Evolutionary conservation across 2,888 invertebrate genomes (phyloP).

Genomic region (Agrotis puta): DNA sequence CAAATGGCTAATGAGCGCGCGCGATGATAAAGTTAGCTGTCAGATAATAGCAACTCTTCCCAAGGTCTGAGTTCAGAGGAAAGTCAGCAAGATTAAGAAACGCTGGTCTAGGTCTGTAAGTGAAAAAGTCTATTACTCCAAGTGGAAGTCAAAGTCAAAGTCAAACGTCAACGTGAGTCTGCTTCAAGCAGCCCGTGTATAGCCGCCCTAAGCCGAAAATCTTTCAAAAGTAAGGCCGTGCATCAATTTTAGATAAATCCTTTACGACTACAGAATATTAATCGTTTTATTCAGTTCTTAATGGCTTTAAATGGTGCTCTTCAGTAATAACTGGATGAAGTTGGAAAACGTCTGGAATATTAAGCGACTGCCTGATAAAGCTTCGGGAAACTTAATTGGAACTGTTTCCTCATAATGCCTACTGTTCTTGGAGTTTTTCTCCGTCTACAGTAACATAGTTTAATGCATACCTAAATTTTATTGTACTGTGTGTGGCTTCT

Average conservation of each 20-base stretch:
- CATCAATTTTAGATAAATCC: slow-evolving; percentile 61
- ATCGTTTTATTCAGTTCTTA: slow-evolving; percentile 60
- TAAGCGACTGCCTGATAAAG: slow-evolving; percentile 47
- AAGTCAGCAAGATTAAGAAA: no score
- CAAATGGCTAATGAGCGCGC: no score
- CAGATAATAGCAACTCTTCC: no score
- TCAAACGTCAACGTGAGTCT: no score
- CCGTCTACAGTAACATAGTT: background rate
- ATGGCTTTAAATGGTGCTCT: slow-evolving; percentile 59
- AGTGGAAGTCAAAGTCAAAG: no score
- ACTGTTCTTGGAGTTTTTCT: background rate
- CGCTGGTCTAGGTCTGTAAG: no score
- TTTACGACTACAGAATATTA: slow-evolving; percentile 58
- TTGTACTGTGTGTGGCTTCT: no score
- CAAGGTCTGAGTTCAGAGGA: no score
- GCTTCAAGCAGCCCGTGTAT: no score
- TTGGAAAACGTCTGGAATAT: slow-evolving; percentile 56
- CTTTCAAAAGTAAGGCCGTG: slow-evolving; percentile 20
- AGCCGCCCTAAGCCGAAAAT: slow-evolving; percentile 22
- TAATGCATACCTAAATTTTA: background rate
- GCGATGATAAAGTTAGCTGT: no score
- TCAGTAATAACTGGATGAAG: slow-evolving; percentile 56
- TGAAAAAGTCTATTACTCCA: no score
- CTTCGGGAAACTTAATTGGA: slow-evolving; percentile 26
- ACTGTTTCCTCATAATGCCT: slow-evolving; percentile 19